Evolutionary conservation across 2,888 invertebrate species (phyloP).

Genomic region (Cabera pusaria): DNA sequence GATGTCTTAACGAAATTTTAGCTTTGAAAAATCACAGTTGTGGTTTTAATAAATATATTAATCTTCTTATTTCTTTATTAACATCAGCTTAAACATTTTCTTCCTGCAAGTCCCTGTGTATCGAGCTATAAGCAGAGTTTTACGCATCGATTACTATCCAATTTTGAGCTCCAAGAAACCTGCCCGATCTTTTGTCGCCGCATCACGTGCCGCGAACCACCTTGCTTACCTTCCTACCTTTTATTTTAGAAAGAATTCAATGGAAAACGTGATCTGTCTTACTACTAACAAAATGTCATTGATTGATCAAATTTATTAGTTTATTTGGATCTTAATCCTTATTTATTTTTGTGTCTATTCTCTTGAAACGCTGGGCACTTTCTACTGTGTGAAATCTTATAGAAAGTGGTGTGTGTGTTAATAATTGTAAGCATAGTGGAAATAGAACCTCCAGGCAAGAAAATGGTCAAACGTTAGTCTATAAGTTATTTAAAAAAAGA

Average conservation of each 20-base stretch:
- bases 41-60: too few species aligned
- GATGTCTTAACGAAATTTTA: too few species aligned
- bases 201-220: slow-evolving; percentile 61
- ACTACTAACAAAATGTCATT: slow-evolving; percentile 47
- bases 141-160: slow-evolving; percentile 79
- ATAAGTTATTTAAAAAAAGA: too few species aligned
- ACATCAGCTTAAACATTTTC: too few species aligned
- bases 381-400: too few species aligned
- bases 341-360: slow-evolving; percentile 21
- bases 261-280: slow-evolving; percentile 58
- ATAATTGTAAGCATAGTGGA: too few species aligned
- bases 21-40: too few species aligned
- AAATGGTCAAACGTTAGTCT: too few species aligned
- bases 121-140: slow-evolving; percentile 46
- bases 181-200: slow-evolving; percentile 74
- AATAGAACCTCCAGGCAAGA: too few species aligned
- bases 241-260: slow-evolving; percentile 54
- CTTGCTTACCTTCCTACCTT: slow-evolving; percentile 45
- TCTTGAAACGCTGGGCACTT: too few species aligned
- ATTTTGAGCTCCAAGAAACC: slow-evolving; percentile 72
- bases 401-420: too few species aligned
- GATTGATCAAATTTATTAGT: slow-evolving; percentile 41
- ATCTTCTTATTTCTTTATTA: too few species aligned
- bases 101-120: slow-evolving; percentile 3
- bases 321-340: slow-evolving; percentile 25